These are phyloP conservation scores for Tenrec ecaudatus DNA, from an alignment of 2,113 vertebrate genomes.

Conservation along the genomic window DNA sequence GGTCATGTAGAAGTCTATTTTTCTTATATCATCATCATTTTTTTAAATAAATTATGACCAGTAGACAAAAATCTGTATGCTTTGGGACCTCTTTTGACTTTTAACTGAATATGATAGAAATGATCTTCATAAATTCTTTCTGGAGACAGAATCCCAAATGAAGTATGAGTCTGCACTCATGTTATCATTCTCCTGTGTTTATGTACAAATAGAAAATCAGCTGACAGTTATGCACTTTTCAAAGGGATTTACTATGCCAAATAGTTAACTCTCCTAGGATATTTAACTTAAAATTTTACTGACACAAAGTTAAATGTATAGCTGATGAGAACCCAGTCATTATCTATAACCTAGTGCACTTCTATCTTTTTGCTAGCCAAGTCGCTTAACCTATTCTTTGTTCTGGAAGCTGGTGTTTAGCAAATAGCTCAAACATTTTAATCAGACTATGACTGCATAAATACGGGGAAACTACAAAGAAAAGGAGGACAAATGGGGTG, in stretches of 20 bases:
- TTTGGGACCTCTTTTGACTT: conserved; percentile 1
- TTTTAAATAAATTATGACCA: background rate
- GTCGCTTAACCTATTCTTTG: conserved; percentile 2
- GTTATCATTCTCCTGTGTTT: background rate
- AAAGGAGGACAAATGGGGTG: background rate
- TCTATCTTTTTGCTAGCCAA: background rate
- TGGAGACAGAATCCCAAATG: background rate
- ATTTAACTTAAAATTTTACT: conserved; percentile 23
- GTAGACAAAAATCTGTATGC: background rate
- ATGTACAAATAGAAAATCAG: background rate
- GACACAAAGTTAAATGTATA: background rate
- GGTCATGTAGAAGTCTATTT: conserved; percentile 7
- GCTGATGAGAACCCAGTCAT: background rate
- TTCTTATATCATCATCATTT: background rate
- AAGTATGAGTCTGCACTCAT: background rate
- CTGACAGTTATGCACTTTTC: background rate
- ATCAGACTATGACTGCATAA: background rate
- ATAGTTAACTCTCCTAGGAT: background rate
- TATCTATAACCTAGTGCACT: background rate
- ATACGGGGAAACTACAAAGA: background rate
- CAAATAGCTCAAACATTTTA: conserved; percentile 3
- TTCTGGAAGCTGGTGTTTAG: background rate
- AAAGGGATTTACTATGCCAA: background rate
- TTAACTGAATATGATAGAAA: background rate
- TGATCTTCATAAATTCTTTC: background rate